Percentiles rank a stretch among this genome's conserved stretches.
These are phyloP conservation scores for Ligdia adustata DNA, from an alignment of 2,888 invertebrate genomes.

Conservation along the genomic window DNA sequence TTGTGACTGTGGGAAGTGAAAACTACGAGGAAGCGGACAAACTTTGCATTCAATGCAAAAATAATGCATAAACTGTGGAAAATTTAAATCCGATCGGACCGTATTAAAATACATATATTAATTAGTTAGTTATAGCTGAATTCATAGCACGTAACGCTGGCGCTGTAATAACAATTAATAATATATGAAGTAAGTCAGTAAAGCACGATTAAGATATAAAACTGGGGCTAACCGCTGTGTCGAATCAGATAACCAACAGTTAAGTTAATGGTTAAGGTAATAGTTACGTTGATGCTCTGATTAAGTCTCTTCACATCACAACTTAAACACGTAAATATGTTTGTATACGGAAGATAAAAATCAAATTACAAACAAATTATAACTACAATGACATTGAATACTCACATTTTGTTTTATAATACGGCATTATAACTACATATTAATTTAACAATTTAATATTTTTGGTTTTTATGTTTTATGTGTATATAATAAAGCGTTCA, in stretches of 20 bases:
- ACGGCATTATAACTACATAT: too few relatives aligned
- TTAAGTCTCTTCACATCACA: neutral
- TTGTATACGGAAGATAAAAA: too few relatives aligned
- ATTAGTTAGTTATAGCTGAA: conserved; percentile 20
- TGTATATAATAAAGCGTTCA: too few relatives aligned
- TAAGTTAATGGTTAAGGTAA: conserved; percentile 10
- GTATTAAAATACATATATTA: conserved; percentile 29
- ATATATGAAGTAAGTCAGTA: conserved; percentile 22
- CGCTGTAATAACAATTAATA: conserved; percentile 30
- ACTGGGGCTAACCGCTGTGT: conserved; percentile 36
- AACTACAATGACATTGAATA: too few relatives aligned
- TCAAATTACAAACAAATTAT: too few relatives aligned
- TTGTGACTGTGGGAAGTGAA: conserved; percentile 34
- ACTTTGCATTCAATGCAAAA: conserved; percentile 28
- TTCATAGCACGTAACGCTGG: conserved; percentile 30
- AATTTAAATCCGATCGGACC: conserved; percentile 10
- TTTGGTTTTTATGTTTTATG: too few relatives aligned
- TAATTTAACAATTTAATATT: too few relatives aligned
- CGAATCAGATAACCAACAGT: conserved; percentile 33
- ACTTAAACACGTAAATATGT: too few relatives aligned
- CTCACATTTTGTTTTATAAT: too few relatives aligned
- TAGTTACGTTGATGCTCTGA: conserved; percentile 1
- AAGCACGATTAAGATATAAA: conserved; percentile 37
- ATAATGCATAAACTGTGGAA: conserved; percentile 14
- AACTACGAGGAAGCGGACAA: conserved; percentile 29